Evolutionary conservation across 1,140 invertebrate genomes (phyloP).

Genomic region (Microplitis demolitor): DNA sequence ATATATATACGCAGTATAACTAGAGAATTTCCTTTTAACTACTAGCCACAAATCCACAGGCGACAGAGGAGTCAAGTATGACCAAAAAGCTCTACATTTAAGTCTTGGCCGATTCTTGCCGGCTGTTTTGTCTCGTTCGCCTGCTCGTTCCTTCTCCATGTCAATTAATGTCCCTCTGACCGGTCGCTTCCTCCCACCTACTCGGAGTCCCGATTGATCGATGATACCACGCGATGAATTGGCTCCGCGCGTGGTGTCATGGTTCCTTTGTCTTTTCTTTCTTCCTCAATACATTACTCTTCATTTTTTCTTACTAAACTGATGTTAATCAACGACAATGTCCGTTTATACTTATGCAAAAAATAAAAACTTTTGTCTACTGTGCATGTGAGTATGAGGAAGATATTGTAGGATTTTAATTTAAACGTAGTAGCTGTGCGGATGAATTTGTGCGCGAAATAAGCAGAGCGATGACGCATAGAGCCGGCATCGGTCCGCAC

Average conservation of each 20-base stretch:
- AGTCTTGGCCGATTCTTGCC: neutral
- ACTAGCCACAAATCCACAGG: neutral
- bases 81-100: neutral
- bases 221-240: slow-evolving; percentile 25
- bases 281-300: neutral
- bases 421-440: neutral
- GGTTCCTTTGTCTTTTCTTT: neutral
- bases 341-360: too few species aligned
- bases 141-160: slow-evolving; percentile 38
- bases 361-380: too few species aligned
- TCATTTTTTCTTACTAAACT: neutral
- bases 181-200: neutral
- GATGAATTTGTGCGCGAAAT: neutral
- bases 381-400: neutral
- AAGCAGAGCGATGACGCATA: slow-evolving; percentile 18
- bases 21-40: neutral
- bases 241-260: neutral
- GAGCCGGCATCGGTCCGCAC: slow-evolving; percentile 1
- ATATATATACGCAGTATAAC: neutral
- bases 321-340: too few species aligned
- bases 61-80: too few species aligned
- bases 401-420: neutral
- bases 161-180: slow-evolving; percentile 59
- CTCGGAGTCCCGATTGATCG: slow-evolving; percentile 17
- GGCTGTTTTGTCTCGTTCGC: slow-evolving; percentile 16